Percentiles rank a stretch among this genome's conserved stretches.
These are phyloP conservation scores for Manis crassicaudata DNA, from an alignment of 2,797 vertebrate species.

Conservation along the genomic window DNA sequence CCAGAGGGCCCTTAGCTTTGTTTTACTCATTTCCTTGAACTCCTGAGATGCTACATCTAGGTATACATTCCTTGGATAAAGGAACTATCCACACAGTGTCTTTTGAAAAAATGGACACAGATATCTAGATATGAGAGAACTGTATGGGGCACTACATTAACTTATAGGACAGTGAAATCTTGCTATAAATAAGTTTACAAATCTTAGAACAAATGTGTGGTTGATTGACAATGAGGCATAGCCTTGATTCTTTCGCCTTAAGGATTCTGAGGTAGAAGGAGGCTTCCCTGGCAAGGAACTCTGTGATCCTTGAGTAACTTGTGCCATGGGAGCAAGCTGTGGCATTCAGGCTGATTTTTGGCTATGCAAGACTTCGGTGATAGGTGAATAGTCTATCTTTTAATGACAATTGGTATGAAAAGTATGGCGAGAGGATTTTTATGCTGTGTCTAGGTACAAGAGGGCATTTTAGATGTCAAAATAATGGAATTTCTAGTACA, in stretches of 20 bases:
- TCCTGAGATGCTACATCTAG: neutral
- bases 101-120: neutral
- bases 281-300: neutral
- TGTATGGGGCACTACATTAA: neutral
- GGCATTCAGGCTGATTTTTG: neutral
- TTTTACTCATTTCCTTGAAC: neutral
- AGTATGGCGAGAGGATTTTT: neutral
- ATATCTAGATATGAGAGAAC: neutral
- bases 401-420: conserved; percentile 7
- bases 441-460: neutral
- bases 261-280: neutral
- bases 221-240: neutral
- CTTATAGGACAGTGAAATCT: neutral
- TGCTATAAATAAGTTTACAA: neutral
- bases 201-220: neutral
- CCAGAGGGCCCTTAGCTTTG: neutral
- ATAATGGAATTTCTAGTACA: neutral
- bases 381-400: neutral
- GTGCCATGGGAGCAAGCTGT: neutral
- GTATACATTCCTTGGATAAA: neutral
- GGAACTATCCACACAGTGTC: neutral
- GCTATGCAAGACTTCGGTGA: neutral
- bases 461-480: neutral
- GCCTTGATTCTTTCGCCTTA: neutral
- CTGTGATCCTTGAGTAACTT: neutral